Evolutionary conservation across 2,797 vertebrate genomes (phyloP).

Genomic region (Acomys russatus): DNA sequence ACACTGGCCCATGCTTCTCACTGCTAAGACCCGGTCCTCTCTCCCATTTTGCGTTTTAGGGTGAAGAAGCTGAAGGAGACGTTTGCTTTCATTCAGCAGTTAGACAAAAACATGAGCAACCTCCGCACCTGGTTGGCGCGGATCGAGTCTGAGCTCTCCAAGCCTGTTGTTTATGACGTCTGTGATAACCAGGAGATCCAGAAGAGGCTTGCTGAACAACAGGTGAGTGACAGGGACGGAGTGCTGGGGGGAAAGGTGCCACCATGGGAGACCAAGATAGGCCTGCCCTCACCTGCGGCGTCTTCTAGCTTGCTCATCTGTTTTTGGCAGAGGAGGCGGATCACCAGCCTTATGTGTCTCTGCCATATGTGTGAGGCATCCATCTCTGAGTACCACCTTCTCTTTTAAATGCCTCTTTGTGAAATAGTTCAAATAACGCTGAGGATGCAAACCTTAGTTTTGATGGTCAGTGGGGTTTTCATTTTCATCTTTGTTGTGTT

Average conservation of each 20-base stretch:
- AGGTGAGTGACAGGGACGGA: conserved; percentile 89
- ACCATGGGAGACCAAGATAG: rapidly evolving
- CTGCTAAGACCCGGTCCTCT: not conserved
- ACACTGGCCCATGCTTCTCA: rapidly evolving
- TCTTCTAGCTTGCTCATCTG: not conserved
- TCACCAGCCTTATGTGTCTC: not conserved
- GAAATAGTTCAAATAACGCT: not conserved
- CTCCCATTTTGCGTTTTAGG: conserved; percentile 86
- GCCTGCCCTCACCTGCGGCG: not conserved
- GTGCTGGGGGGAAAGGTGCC: rapidly evolving
- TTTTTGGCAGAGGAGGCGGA: not conserved
- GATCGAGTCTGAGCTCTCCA: conserved; percentile 95
- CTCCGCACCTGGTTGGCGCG: conserved; percentile 96
- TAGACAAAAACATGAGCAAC: conserved; percentile 98
- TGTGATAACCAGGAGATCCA: conserved; percentile 97
- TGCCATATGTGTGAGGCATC: not conserved
- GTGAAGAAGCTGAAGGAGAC: conserved; percentile 99
- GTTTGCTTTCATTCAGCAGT: conserved; percentile 95
- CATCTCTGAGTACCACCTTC: not conserved
- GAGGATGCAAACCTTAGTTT: not conserved
- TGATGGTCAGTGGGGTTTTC: not conserved
- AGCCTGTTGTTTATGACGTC: conserved; percentile 94
- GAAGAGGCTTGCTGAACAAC: conserved; percentile 96
- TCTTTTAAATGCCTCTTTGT: not conserved
- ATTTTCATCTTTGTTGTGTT: not conserved